Evolutionary conservation across 1,140 invertebrate species (phyloP).

Genomic region (Araneus ventricosus): DNA sequence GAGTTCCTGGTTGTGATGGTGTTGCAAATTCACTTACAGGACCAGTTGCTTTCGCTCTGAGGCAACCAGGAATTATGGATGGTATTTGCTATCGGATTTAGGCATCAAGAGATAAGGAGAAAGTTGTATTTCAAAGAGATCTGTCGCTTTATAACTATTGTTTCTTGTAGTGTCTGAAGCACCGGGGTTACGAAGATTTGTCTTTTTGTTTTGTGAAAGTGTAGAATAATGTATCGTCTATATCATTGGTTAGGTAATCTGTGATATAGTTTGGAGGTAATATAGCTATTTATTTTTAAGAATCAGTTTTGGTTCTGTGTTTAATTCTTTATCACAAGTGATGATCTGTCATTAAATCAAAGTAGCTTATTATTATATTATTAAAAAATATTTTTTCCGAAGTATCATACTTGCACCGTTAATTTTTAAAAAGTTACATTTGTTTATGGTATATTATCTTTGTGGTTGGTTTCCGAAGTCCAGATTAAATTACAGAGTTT

Average conservation of each 20-base stretch:
- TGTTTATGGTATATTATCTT: too few relatives aligned
- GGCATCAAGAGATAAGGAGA: constrained; percentile 51
- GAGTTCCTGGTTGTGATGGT: constrained; percentile 19
- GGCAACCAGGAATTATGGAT: neutral
- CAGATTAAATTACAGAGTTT: too few relatives aligned
- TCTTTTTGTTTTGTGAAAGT: neutral
- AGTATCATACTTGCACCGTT: too few relatives aligned
- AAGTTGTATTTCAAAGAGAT: constrained; percentile 41
- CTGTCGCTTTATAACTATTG: neutral
- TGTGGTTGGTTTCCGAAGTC: too few relatives aligned
- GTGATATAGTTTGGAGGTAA: neutral
- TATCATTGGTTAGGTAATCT: neutral
- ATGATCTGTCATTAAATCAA: too few relatives aligned
- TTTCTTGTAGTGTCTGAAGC: neutral
- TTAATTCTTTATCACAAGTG: too few relatives aligned
- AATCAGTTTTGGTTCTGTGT: too few relatives aligned
- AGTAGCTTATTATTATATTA: too few relatives aligned
- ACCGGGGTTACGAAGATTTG: neutral
- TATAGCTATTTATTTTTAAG: too few relatives aligned
- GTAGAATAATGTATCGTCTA: neutral
- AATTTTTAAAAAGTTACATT: too few relatives aligned
- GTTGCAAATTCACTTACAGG: constrained; percentile 43
- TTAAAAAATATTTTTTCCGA: too few relatives aligned
- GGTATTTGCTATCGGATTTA: constrained; percentile 64
- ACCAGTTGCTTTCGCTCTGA: neutral